A percentile compares a stretch with the other conserved stretches of the same genome.
These are phyloP conservation scores for Apteryx mantelli DNA, from an alignment of 2,113 vertebrate genomes.

Conservation along the genomic window DNA sequence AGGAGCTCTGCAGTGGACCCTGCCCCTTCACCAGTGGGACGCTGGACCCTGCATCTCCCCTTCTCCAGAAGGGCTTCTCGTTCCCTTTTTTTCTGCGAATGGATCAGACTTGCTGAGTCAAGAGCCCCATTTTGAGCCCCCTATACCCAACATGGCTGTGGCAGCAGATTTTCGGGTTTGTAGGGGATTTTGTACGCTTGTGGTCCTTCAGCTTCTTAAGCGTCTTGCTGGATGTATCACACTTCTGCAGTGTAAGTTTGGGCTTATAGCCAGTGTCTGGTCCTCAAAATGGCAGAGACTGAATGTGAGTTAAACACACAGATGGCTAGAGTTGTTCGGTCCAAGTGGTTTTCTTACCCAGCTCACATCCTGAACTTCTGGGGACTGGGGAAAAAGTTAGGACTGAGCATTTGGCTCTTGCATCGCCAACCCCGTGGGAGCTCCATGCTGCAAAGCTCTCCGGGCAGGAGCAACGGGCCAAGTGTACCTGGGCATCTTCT, in stretches of 20 bases:
- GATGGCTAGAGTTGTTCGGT: neutral
- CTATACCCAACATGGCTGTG: neutral
- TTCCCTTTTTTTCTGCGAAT: neutral
- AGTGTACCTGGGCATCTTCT: fast-evolving
- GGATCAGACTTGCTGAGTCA: neutral
- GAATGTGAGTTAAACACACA: neutral
- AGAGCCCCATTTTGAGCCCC: neutral
- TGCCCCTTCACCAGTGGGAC: no score
- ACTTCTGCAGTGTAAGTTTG: neutral
- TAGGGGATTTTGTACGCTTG: neutral
- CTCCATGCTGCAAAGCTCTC: neutral
- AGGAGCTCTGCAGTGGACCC: no score
- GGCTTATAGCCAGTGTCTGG: fast-evolving
- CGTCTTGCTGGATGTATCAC: neutral
- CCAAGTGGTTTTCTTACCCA: neutral
- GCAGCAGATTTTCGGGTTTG: neutral
- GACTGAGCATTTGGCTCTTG: neutral
- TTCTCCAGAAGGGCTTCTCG: no score
- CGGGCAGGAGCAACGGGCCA: neutral
- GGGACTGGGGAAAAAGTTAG: neutral
- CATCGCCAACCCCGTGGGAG: fast-evolving
- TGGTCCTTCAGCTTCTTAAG: neutral
- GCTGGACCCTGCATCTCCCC: no score
- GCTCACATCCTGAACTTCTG: neutral
- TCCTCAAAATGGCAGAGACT: neutral